phyloP scores from a whole-genome alignment of 2,888 invertebrate genomes.

The Himalopsyche tibetana region DNA sequence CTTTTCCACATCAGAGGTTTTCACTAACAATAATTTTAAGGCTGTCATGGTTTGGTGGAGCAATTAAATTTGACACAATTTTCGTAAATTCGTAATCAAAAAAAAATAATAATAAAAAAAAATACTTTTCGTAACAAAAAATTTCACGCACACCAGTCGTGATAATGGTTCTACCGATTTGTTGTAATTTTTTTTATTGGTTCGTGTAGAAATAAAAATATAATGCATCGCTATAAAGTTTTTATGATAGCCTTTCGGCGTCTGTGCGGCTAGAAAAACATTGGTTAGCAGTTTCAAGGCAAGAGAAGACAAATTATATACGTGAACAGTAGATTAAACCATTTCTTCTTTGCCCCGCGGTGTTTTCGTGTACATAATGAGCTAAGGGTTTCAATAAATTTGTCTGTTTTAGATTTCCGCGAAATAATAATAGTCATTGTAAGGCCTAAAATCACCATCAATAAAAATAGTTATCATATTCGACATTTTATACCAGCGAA shows the following conservation, averaged over 20 bases:
- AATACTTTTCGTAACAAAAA: conserved; percentile 30
- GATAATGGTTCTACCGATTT: conserved; percentile 10
- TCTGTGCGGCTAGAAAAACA: not conserved
- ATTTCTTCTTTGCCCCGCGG: too few species aligned
- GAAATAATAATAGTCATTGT: too few species aligned
- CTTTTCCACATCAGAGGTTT: conserved; percentile 30
- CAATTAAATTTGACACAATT: conserved; percentile 34
- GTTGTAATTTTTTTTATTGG: conserved; percentile 8
- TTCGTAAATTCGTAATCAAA: conserved; percentile 3
- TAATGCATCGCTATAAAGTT: not conserved
- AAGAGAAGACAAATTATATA: conserved; percentile 26
- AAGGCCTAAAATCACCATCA: too few species aligned
- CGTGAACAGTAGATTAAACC: not conserved
- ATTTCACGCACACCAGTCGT: conserved; percentile 23
- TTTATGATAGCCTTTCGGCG: conserved; percentile 11
- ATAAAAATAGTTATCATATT: too few species aligned
- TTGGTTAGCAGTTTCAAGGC: not conserved
- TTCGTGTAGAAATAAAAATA: conserved; percentile 17
- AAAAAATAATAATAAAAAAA: not conserved
- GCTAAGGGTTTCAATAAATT: too few species aligned
- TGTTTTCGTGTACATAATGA: too few species aligned
- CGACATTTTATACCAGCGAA: too few species aligned
- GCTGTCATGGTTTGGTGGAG: conserved; percentile 5
- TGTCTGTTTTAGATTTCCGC: too few species aligned
- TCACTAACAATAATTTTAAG: conserved; percentile 30